phyloP scores from a whole-genome alignment of 2,113 vertebrate species.

The Smithornis capensis region DNA sequence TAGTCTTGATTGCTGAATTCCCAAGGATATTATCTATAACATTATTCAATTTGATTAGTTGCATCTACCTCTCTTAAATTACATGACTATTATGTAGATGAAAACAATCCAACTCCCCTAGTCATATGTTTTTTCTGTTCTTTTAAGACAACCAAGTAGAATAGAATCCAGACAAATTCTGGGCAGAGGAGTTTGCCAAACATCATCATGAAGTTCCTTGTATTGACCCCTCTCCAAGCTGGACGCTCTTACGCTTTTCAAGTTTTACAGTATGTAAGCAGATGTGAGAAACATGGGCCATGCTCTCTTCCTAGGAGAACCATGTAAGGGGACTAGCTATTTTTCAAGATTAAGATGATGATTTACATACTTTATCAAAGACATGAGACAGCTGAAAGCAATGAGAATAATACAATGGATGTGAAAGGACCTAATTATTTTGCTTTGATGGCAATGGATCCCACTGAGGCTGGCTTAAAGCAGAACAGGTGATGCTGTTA shows the following conservation, averaged over 20 bases:
- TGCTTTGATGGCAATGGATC: background rate
- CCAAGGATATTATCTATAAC: background rate
- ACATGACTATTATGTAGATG: background rate
- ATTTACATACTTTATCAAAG: background rate
- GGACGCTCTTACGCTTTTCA: background rate
- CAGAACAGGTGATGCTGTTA: background rate
- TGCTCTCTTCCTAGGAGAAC: background rate
- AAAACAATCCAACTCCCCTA: background rate
- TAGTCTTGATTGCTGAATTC: conserved; percentile 36
- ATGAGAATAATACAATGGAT: background rate
- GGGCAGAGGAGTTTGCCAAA: background rate
- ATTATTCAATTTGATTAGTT: conserved; percentile 26
- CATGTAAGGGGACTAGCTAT: background rate
- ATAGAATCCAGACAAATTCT: background rate
- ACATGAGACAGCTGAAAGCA: background rate
- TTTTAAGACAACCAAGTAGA: background rate
- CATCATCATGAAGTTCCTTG: background rate
- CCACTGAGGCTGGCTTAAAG: background rate
- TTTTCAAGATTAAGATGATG: background rate
- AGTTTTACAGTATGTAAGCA: background rate
- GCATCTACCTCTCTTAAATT: background rate
- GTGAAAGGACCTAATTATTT: background rate
- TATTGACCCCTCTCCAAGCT: background rate
- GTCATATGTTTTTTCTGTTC: background rate
- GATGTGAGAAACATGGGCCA: background rate